phyloP scores from a whole-genome alignment of 2,888 invertebrate species.

The Hanleya hanleyi region DNA sequence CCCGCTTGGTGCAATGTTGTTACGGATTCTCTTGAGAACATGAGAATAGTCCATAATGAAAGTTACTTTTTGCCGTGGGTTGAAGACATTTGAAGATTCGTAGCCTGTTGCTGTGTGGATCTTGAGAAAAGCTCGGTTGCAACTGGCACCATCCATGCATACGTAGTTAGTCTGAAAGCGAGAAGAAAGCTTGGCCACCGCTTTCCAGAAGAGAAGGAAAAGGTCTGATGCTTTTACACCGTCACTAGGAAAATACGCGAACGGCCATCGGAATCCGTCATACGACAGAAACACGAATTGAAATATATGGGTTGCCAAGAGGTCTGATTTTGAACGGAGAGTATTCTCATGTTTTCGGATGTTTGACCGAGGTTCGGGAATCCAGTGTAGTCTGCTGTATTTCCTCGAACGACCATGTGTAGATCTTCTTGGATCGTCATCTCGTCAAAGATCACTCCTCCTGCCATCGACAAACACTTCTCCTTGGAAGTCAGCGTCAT shows the following conservation, averaged over 20 bases:
- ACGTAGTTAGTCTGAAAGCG: slow-evolving; percentile 13
- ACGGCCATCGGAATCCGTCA: slow-evolving; percentile 16
- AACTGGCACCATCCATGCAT: slow-evolving; percentile 16
- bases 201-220: slow-evolving; percentile 9
- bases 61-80: too few relatives aligned
- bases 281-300: slow-evolving; percentile 7
- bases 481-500: too few relatives aligned
- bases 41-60: too few relatives aligned
- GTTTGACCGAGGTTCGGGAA: too few relatives aligned
- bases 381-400: too few relatives aligned
- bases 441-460: too few relatives aligned
- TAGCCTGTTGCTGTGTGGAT: not conserved
- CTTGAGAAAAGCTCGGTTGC: slow-evolving; percentile 13
- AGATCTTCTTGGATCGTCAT: too few relatives aligned
- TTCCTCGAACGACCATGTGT: too few relatives aligned
- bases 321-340: not conserved
- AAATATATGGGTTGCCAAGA: slow-evolving; percentile 6
- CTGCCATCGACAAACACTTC: too few relatives aligned
- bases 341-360: too few relatives aligned
- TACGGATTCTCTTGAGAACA: too few relatives aligned
- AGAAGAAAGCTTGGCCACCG: not conserved
- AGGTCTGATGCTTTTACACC: not conserved
- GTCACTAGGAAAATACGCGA: slow-evolving; percentile 5
- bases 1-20: too few relatives aligned
- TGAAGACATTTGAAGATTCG: not conserved